A percentile compares a stretch with the other conserved stretches of the same genome.
These are phyloP conservation scores for Enteromius afrohamiltoni DNA, from an alignment of 2,797 vertebrate genomes.

Conservation along the genomic window DNA sequence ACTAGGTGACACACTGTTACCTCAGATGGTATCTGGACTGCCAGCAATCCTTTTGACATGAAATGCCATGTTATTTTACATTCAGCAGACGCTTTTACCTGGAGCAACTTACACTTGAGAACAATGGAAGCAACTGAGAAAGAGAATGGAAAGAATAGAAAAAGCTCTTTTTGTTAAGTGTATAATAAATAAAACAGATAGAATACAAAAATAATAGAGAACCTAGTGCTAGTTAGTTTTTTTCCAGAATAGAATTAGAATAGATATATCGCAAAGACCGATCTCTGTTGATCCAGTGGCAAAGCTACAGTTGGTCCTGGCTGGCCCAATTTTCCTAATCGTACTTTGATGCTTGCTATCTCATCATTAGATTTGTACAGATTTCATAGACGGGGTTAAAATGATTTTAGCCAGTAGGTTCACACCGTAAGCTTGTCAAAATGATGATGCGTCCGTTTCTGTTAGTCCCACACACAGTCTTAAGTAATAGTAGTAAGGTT, in stretches of 20 bases:
- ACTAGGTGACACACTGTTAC: constrained; percentile 12
- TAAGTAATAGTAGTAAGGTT: not conserved
- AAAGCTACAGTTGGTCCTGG: not conserved
- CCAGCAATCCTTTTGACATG: not conserved
- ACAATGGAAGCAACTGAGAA: not conserved
- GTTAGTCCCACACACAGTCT: not conserved
- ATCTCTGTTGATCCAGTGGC: not conserved
- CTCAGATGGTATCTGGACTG: no score
- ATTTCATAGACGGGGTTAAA: not conserved
- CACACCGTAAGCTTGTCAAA: not conserved
- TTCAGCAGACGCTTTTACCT: not conserved
- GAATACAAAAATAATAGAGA: no score
- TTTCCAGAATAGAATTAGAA: no score
- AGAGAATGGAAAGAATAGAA: not conserved
- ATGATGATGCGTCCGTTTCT: not conserved
- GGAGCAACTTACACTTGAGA: not conserved
- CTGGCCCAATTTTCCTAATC: not conserved
- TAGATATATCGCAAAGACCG: not conserved
- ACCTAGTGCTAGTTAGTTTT: no score
- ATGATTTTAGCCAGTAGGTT: not conserved
- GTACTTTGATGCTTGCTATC: not conserved
- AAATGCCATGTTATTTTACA: not conserved
- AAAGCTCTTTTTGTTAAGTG: no score
- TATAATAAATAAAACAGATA: no score
- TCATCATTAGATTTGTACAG: not conserved